Evolutionary conservation across 2,113 vertebrate species (phyloP), one percentile per base, ranked within the genome.

Genomic region (Orthochromis malagaraziensis): DNA sequence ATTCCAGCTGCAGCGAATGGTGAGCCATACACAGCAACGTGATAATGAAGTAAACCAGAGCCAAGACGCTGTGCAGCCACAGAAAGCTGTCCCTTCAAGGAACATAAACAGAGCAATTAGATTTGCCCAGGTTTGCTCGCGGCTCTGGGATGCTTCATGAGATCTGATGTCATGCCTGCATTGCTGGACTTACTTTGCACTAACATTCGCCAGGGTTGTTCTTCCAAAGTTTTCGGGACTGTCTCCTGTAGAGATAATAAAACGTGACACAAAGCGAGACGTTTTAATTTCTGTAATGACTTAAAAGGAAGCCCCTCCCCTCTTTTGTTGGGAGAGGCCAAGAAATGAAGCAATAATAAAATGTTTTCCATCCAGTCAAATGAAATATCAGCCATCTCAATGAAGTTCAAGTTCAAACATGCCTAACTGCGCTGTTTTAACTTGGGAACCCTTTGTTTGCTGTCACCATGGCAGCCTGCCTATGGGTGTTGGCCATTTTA

Each of bases 171-270:
- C 90, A 86, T 90, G 75, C 49, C 17, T 35, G 7, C 70, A 53
- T 42, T 45, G 84, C 55, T 86, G 58, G 79, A 97, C 98, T 81
- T 97, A 99, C 99, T 97, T 96, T 68, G 97, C 97, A 7, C 97
- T 97, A 89, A 99, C 96, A 94, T 99, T 99, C 87, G 97, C 98
- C 8, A 99, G 97, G 54, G 99, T 99, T 65, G 98, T 99, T 94
- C 98, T 97, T 60, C 98, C 98, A 4, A 99, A 99, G 95, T 99
- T 97, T 88, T 98, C 97, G 1, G 96, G 97, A 89, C 95, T 97
- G 94, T 96, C 95, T 85, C 97, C 98, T 99, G 92, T 94, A 91
- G 95, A 91, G 84, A 93, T 92, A 93, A 96, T 95, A 73, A 91
- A 79, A 94, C 42, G 73, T 58, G 93, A 93, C 92, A 92, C 45